These are phyloP conservation scores for Esperia sulphurella DNA, from an alignment of 2,888 invertebrate genomes.

Conservation along the genomic window DNA sequence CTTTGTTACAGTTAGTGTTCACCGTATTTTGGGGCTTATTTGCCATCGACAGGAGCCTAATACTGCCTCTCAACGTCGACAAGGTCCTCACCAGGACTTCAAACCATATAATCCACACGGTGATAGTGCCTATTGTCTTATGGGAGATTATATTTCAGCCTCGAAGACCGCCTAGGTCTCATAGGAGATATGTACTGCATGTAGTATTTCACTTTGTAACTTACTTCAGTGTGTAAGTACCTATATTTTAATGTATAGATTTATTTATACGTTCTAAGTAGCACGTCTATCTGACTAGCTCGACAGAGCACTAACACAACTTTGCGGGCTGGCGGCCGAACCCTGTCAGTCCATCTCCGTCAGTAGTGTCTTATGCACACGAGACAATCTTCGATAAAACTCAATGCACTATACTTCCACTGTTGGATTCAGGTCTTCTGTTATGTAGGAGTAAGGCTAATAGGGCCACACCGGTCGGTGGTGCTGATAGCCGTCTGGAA, in stretches of 20 bases:
- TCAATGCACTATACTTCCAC: no score
- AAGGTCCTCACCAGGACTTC: conserved; percentile 34
- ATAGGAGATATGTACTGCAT: conserved; percentile 38
- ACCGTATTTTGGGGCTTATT: conserved; percentile 56
- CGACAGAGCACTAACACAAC: no score
- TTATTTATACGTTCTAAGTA: no score
- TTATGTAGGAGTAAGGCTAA: no score
- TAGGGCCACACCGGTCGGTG: no score
- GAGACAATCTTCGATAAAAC: no score
- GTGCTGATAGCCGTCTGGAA: no score
- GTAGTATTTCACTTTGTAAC: conserved; percentile 31
- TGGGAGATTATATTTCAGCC: conserved; percentile 49
- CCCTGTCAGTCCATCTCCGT: no score
- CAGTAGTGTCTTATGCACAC: no score
- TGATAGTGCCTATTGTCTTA: conserved; percentile 45
- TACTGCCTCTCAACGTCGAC: conserved; percentile 48
- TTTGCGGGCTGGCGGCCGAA: no score
- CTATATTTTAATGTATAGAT: not conserved
- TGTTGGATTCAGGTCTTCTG: no score
- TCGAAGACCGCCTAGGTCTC: conserved; percentile 39
- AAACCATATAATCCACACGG: conserved; percentile 60
- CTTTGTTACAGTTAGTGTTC: conserved; percentile 46
- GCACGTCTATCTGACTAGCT: no score
- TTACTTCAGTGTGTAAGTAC: conserved; percentile 58
- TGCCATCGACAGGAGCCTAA: conserved; percentile 42